Evolutionary conservation across 2,888 invertebrate species (phyloP).

Genomic region (Drosophila longiperda): DNA sequence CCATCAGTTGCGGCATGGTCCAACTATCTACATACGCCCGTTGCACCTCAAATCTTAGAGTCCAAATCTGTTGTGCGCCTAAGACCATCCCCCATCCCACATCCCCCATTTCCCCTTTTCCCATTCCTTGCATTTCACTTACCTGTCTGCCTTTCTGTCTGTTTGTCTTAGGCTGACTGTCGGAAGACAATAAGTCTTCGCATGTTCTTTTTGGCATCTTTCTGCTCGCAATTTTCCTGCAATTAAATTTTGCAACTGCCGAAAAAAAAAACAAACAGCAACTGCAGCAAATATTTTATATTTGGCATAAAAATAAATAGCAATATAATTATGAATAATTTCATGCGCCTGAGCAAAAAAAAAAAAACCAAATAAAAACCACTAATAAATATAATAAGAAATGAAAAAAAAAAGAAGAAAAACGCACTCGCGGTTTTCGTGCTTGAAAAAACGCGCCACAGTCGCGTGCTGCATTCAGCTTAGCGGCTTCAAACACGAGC

Average conservation of each 20-base stretch:
- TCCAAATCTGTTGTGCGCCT: slow-evolving; percentile 19
- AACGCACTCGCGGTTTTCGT: slow-evolving; percentile 12
- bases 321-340: slow-evolving; percentile 42
- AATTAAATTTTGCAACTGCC: slow-evolving; percentile 64
- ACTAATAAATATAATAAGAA: not conserved
- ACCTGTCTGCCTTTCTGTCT: not conserved
- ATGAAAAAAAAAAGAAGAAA: not conserved
- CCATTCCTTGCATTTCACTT: not conserved
- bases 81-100: not conserved
- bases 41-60: slow-evolving; percentile 20
- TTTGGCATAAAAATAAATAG: slow-evolving; percentile 14
- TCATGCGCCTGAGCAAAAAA: slow-evolving; percentile 30
- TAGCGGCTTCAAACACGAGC: slow-evolving; percentile 17
- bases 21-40: slow-evolving; percentile 24
- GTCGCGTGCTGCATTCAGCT: slow-evolving; percentile 31
- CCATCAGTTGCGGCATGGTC: slow-evolving; percentile 40
- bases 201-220: slow-evolving; percentile 47
- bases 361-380: not conserved
- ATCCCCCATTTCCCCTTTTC: not conserved
- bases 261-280: slow-evolving; percentile 1
- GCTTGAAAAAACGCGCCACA: not conserved
- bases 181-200: slow-evolving; percentile 31
- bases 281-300: slow-evolving; percentile 10
- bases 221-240: slow-evolving; percentile 56
- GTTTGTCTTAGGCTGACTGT: slow-evolving; percentile 30